phyloP scores from a whole-genome alignment of 2,888 invertebrate species.

The Macrophya annulata region DNA sequence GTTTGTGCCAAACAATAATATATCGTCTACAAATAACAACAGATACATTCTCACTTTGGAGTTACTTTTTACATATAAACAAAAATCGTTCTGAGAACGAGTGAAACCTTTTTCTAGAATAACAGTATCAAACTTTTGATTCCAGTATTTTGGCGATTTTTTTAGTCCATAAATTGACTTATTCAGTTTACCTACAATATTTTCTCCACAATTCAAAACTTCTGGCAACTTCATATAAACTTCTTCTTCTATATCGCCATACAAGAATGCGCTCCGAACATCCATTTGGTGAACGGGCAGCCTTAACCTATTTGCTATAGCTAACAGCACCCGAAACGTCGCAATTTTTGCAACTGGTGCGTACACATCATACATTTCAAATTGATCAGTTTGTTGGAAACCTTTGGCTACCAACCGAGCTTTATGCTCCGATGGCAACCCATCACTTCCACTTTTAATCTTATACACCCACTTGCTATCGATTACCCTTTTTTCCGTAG shows the following conservation, averaged over 20 bases:
- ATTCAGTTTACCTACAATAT: conserved; percentile 57
- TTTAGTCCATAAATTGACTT: conserved; percentile 61
- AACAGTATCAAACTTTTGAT: conserved; percentile 59
- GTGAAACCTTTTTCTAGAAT: conserved; percentile 56
- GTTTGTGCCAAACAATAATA: conserved; percentile 60
- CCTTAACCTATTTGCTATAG: conserved; percentile 60
- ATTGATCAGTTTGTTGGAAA: conserved; percentile 58
- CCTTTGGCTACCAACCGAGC: neutral
- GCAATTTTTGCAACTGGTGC: conserved; percentile 64
- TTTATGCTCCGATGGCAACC: neutral
- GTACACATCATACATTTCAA: conserved; percentile 59
- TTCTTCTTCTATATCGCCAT: conserved; percentile 61
- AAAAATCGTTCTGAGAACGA: conserved; percentile 59
- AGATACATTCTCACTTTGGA: conserved; percentile 57
- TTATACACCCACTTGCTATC: conserved; percentile 9
- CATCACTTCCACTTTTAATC: neutral
- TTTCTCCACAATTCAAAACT: neutral
- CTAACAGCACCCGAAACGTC: conserved; percentile 62
- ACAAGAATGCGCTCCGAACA: conserved; percentile 61
- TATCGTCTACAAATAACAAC: conserved; percentile 62
- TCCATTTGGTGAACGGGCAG: conserved; percentile 61
- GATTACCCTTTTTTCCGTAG: neutral
- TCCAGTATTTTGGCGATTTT: conserved; percentile 61
- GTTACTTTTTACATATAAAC: conserved; percentile 55
- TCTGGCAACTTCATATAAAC: conserved; percentile 58